Conservation (phyloP, 1,140 invertebrate species). For the Trachymyrmex cornetzi region DNA sequence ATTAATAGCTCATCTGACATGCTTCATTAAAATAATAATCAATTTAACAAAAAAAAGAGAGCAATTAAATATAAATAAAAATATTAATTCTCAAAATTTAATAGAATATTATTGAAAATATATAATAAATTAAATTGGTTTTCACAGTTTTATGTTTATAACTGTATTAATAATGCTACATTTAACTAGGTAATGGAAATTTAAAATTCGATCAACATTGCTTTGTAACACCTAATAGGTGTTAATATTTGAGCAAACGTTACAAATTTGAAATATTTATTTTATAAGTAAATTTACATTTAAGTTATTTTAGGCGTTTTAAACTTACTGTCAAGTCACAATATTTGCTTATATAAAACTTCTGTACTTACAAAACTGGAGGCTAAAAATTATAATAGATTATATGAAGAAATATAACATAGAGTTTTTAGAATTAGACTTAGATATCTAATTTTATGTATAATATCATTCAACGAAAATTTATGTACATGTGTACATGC, state of each 20-base stretch:
- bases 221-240: no score
- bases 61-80: background rate
- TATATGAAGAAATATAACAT: no score
- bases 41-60: background rate
- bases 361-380: no score
- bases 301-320: background rate
- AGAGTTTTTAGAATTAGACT: no score
- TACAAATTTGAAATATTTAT: conserved; percentile 7
- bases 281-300: background rate
- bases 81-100: background rate
- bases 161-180: background rate
- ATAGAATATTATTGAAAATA: background rate
- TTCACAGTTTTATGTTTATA: background rate
- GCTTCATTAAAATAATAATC: background rate
- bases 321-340: no score
- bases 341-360: no score
- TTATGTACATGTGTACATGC: no score
- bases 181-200: background rate
- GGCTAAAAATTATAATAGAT: no score
- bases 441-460: no score
- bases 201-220: background rate
- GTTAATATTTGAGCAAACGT: background rate
- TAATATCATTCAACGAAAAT: no score
- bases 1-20: background rate
- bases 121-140: background rate